Conservation (phyloP, 2,113 vertebrate species). For the Oophaga pumilio region DNA sequence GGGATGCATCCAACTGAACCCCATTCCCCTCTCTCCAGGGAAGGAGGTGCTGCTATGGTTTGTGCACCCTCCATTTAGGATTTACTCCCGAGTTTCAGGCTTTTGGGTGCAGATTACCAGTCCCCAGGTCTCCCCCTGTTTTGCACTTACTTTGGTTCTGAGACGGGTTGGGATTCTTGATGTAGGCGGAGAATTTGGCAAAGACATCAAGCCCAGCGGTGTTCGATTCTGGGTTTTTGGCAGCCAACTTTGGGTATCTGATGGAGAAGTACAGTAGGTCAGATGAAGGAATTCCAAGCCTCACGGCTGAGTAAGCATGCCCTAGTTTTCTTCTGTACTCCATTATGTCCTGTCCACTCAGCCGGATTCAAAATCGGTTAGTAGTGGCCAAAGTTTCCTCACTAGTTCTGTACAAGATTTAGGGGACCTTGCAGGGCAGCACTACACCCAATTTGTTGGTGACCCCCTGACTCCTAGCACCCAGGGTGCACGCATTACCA, state of each 20-base stretch:
- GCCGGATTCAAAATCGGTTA: background rate
- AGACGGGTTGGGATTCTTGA: constrained; percentile 89
- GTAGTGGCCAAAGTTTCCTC: too few relatives aligned
- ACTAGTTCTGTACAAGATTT: too few relatives aligned
- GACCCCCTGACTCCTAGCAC: too few relatives aligned
- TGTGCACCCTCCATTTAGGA: too few relatives aligned
- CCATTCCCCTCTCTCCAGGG: too few relatives aligned
- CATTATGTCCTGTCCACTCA: background rate
- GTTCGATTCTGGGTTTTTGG: constrained; percentile 89
- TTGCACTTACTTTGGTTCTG: constrained; percentile 82
- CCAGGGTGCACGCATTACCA: too few relatives aligned
- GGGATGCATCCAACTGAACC: too few relatives aligned
- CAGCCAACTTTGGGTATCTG: constrained; percentile 84
- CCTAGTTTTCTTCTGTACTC: background rate
- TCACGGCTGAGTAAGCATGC: background rate
- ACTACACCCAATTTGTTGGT: too few relatives aligned
- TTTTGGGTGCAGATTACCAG: too few relatives aligned
- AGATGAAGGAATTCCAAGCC: background rate
- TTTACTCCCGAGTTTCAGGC: too few relatives aligned
- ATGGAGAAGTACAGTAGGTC: background rate
- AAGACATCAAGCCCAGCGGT: constrained; percentile 87
- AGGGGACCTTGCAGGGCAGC: too few relatives aligned
- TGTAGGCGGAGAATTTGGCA: constrained; percentile 89
- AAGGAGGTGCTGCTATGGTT: background rate
- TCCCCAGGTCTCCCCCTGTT: constrained; percentile 57